Base-by-base conservation (phyloP, 2,888 invertebrate species). In the Scelioninae gen. 1 region DNA sequence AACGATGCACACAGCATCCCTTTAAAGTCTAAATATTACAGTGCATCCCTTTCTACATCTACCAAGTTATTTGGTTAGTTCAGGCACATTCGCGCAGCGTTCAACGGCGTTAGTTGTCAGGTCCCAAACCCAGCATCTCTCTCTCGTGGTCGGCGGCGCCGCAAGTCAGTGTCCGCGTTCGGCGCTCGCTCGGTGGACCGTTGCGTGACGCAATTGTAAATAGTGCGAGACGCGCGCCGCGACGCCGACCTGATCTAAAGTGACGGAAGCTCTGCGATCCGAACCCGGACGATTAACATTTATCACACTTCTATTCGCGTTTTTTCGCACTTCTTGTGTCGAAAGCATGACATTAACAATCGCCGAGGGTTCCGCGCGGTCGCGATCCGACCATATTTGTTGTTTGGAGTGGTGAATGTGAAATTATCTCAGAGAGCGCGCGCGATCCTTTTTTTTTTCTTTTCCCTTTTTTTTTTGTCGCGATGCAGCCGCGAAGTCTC, bases 141-240 rank as follows among this genome's bases (percentile, higher is more conserved):
- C n/a, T 56, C 55, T 56, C 56, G 51, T 15, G 51, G 53, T 32
- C 62, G 63, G 74, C 16, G 71, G 60, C 65, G 65, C 75, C 58
- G 66, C 66, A 66, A 66, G 66, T 66, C 68, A 76, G 76, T 76
- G 68, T 68, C 53, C 68, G 68, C 76, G 55, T 56, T 63, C 45
- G 63, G 74, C 74, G 74, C 65, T 40, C 74, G 53, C 76, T 68
- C 68, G 56, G 43, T 62, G 68, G 60, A 76, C 60, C 68, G 38
- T 66, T 40, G 76, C 51, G 68, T 51, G 68, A 63, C 65, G 63
- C 53, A 16, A 63, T 8, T 47, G 65, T 65, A 56, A 75, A 47
- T 65, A 75, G 55, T 40, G 65, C 56, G 65, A 47, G 58, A 58
- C n/a, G n/a, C 71, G 58, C 72, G 72, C 72, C 62, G 72, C 62